Evolutionary conservation across 2,888 invertebrate genomes (phyloP).

Genomic region (Heteropelma amictum): DNA sequence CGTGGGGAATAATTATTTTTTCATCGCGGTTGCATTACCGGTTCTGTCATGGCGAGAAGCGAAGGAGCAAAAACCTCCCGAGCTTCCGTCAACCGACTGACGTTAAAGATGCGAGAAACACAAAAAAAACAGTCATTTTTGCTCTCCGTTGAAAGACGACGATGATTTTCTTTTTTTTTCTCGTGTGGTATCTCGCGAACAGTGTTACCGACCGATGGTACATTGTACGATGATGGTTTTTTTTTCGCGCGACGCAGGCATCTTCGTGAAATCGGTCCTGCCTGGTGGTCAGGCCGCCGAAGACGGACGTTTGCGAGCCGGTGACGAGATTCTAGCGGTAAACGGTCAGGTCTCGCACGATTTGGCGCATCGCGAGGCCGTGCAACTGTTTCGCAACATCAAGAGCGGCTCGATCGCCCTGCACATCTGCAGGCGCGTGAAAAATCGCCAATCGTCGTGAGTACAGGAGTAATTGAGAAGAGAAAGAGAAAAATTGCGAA

Average conservation of each 20-base stretch:
- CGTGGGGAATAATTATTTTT: too few relatives aligned
- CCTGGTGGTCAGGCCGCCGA: conserved; percentile 91
- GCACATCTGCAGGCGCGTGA: conserved; percentile 83
- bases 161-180: too few relatives aligned
- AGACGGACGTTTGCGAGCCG: conserved; percentile 89
- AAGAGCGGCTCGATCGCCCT: conserved; percentile 88
- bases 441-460: conserved; percentile 77
- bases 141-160: too few relatives aligned
- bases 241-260: conserved; percentile 79
- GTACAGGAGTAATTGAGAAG: conserved; percentile 50
- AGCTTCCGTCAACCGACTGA: too few relatives aligned
- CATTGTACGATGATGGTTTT: neutral
- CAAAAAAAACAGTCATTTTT: too few relatives aligned
- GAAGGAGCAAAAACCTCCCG: too few relatives aligned
- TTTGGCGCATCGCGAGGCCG: conserved; percentile 88
- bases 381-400: conserved; percentile 89
- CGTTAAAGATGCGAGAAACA: too few relatives aligned
- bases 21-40: too few relatives aligned
- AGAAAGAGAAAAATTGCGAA: neutral
- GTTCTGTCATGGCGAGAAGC: too few relatives aligned
- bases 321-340: conserved; percentile 90
- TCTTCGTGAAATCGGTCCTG: conserved; percentile 91
- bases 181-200: too few relatives aligned
- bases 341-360: conserved; percentile 90
- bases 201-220: neutral